These are phyloP conservation scores for Tadarida brasiliensis DNA, from an alignment of 2,797 vertebrate species.

Conservation along the genomic window DNA sequence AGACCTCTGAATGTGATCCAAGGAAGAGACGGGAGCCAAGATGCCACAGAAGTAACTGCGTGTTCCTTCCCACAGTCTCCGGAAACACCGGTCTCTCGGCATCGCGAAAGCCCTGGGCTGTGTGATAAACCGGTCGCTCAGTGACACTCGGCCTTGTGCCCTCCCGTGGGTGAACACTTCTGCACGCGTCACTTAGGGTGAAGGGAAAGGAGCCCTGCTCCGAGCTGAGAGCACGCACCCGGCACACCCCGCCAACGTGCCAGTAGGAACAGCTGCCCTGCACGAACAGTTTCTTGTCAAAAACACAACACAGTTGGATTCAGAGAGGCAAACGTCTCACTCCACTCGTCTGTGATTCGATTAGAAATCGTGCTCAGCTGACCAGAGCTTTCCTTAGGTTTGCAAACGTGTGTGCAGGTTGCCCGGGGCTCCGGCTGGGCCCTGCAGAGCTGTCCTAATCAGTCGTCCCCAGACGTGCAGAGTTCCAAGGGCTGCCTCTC, in stretches of 20 bases:
- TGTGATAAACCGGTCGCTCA: slow-evolving; percentile 60
- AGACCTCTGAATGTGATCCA: not conserved
- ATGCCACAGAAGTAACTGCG: not conserved
- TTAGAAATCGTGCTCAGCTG: slow-evolving; percentile 53
- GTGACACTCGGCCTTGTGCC: slow-evolving; percentile 57
- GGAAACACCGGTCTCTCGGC: slow-evolving; percentile 18
- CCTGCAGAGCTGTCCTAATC: not conserved
- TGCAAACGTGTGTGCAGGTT: not conserved
- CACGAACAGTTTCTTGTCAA: not conserved
- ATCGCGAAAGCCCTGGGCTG: slow-evolving; percentile 65
- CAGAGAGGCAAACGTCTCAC: not conserved
- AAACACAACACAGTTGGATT: not conserved
- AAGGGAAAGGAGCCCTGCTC: slow-evolving; percentile 69
- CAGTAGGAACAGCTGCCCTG: not conserved
- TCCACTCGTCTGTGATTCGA: slow-evolving; percentile 29
- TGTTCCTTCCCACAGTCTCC: slow-evolving; percentile 4
- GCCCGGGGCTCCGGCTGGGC: no score
- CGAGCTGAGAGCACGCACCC: not conserved
- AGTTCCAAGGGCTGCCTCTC: not conserved
- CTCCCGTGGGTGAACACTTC: slow-evolving; percentile 65
- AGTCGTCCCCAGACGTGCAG: not conserved
- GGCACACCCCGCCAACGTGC: not conserved
- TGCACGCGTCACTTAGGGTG: slow-evolving; percentile 61
- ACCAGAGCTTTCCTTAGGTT: slow-evolving; percentile 49
- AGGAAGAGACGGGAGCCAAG: not conserved